Percentiles rank a stretch among this genome's conserved stretches.
Evolutionary conservation across 2,113 vertebrate genomes (phyloP).

Genomic region (Amphiprion ocellaris): DNA sequence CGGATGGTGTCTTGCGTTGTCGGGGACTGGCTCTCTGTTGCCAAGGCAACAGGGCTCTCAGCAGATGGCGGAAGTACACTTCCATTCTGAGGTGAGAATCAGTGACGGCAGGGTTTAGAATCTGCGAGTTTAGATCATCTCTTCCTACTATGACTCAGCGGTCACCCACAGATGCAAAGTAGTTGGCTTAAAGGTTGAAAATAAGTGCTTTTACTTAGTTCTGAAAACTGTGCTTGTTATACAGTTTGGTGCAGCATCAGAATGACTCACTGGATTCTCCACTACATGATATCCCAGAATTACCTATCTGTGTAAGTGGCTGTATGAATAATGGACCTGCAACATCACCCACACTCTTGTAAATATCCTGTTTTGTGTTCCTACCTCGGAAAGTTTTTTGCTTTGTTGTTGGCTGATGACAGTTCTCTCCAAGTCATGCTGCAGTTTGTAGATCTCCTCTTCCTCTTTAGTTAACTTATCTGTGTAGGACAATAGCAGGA

Average conservation of each 20-base stretch:
- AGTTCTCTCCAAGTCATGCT: slow-evolving; percentile 92
- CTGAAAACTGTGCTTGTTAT: slow-evolving; percentile 37
- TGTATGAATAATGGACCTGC: slow-evolving; percentile 38
- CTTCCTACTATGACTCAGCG: slow-evolving; percentile 69
- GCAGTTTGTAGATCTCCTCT: slow-evolving; percentile 97
- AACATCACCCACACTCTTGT: slow-evolving; percentile 22
- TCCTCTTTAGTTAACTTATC: slow-evolving; percentile 95
- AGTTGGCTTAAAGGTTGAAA: slow-evolving; percentile 49
- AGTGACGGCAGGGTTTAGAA: slow-evolving; percentile 67
- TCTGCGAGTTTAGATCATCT: slow-evolving; percentile 56
- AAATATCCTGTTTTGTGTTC: slow-evolving; percentile 52
- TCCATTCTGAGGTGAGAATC: slow-evolving; percentile 87
- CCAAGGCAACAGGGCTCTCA: slow-evolving; percentile 83
- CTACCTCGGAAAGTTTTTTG: slow-evolving; percentile 91
- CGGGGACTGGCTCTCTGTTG: slow-evolving; percentile 88
- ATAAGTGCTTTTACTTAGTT: slow-evolving; percentile 54
- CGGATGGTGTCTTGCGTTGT: slow-evolving; percentile 91
- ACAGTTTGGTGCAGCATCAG: slow-evolving; percentile 25
- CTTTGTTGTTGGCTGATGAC: slow-evolving; percentile 91
- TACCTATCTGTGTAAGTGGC: slow-evolving; percentile 2
- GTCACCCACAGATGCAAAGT: slow-evolving; percentile 60
- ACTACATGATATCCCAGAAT: slow-evolving; percentile 11
- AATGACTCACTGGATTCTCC: slow-evolving; percentile 63
- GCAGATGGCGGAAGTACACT: slow-evolving; percentile 86
- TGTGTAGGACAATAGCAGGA: slow-evolving; percentile 63